Evolutionary conservation across 2,888 invertebrate species (phyloP).

Genomic region (Latrodectus hesperus): DNA sequence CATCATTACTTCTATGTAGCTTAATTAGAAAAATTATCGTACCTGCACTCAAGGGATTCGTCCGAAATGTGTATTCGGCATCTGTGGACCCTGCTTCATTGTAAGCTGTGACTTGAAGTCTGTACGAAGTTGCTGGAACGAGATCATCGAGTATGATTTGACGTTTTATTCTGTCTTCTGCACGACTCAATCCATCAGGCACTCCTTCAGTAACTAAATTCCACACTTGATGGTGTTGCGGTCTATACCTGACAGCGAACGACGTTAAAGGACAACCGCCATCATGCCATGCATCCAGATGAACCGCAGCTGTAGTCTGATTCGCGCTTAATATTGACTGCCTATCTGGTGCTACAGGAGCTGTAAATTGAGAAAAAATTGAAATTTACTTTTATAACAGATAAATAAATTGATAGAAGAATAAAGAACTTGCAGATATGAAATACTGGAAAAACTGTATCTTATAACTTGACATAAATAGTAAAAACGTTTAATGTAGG

Average conservation of each 20-base stretch:
- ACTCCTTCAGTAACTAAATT: constrained; percentile 76
- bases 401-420: too few species aligned
- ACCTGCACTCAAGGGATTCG: constrained; percentile 67
- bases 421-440: too few species aligned
- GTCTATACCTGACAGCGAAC: constrained; percentile 73
- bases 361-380: constrained; percentile 74
- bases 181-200: constrained; percentile 68
- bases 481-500: too few species aligned
- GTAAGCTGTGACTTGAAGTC: constrained; percentile 75
- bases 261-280: constrained; percentile 74
- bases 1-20: too few species aligned
- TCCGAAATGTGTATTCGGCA: constrained; percentile 74
- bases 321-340: constrained; percentile 86
- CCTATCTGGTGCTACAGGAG: constrained; percentile 93
- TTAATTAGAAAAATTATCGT: not conserved
- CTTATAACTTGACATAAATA: too few species aligned
- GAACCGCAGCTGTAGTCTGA: constrained; percentile 91
- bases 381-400: too few species aligned
- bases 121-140: constrained; percentile 73
- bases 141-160: constrained; percentile 72
- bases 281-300: constrained; percentile 89
- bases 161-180: constrained; percentile 22
- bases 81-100: constrained; percentile 76
- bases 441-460: too few species aligned
- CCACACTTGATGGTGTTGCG: constrained; percentile 81